Base-by-base conservation (phyloP, 2,113 vertebrate genomes). In the Nerophis lumbriciformis region DNA sequence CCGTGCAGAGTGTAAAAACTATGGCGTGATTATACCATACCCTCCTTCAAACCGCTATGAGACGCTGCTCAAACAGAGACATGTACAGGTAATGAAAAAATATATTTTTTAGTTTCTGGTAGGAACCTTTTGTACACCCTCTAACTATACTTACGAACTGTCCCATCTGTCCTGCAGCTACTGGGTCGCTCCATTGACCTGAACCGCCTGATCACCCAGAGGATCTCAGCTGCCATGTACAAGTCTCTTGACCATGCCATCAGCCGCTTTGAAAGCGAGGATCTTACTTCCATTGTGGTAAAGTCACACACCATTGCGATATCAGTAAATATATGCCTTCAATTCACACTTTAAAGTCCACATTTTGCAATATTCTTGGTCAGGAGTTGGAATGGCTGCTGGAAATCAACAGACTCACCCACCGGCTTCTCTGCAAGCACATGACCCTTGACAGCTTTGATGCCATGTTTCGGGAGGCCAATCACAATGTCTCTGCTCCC, bases 401-500 rank as follows among this genome's bases (percentile, higher is more conserved):
- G 83, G 97, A 99, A 79, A 95, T 99, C 63, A 99, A 98, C 66
- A 90, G 96, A 21, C 92, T 99, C 76, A 99, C 97, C 1, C 97
- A 99, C 78, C 91, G 96, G 47, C 92, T 99, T 60, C 92, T 99
- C 44, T 98, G 88, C 71, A 98, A 98, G 63, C 95, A 98, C 89
- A 92, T 99, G 94, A 98, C 97, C 0, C 83, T 99, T 88, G 97
- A 99, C 89, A 98, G 95, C 88, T 99, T 99, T 9, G 97, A 99
- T 6, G 96, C 97, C 90, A 99, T 99, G 96, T 99, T 99, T 83
- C 93, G 97, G 0, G 97, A 99, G 75, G 97, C 96, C 87, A 99
- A 99, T 81, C 97, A 99, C 88, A 99, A 99, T 0, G 97, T 99
- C 61, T 99, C 97, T 0, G 97, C 97, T 0, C 97, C 97, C n/a